Evolutionary conservation across 2,113 vertebrate species (phyloP).

Genomic region (Pitta sordida): DNA sequence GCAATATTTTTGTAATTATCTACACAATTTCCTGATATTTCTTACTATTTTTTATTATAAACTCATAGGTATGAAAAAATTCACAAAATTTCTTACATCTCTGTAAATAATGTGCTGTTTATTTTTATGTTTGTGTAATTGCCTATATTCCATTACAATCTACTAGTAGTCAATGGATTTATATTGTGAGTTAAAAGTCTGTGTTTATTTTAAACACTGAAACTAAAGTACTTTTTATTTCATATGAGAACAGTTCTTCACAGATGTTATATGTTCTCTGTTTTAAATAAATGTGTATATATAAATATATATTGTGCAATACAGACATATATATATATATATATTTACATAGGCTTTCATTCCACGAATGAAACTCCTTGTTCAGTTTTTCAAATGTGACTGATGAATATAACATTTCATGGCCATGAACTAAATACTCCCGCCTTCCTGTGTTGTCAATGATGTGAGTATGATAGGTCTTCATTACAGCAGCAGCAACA

Average conservation of each 20-base stretch:
- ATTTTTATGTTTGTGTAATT: not conserved
- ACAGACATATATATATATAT: not conserved
- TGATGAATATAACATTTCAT: not conserved
- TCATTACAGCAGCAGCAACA: not conserved
- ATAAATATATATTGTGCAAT: not conserved
- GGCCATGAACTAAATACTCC: not conserved
- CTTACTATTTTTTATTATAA: not conserved
- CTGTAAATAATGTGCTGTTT: not conserved
- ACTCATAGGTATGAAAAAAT: not conserved
- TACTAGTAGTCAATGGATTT: not conserved
- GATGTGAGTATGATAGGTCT: not conserved
- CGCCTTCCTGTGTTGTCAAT: not conserved
- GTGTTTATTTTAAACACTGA: not conserved
- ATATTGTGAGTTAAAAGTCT: not conserved
- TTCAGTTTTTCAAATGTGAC: not conserved
- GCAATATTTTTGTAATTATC: not conserved
- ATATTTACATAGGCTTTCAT: not conserved
- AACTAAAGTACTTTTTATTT: not conserved
- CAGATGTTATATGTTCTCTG: not conserved
- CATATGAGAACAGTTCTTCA: not conserved
- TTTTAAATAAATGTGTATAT: not conserved
- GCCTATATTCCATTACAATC: not conserved
- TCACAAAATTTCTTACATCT: rapidly evolving
- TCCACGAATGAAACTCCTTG: not conserved
- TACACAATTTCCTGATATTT: not conserved